Evolutionary conservation across 1,140 invertebrate genomes (phyloP).

Genomic region (Cydia amplana): DNA sequence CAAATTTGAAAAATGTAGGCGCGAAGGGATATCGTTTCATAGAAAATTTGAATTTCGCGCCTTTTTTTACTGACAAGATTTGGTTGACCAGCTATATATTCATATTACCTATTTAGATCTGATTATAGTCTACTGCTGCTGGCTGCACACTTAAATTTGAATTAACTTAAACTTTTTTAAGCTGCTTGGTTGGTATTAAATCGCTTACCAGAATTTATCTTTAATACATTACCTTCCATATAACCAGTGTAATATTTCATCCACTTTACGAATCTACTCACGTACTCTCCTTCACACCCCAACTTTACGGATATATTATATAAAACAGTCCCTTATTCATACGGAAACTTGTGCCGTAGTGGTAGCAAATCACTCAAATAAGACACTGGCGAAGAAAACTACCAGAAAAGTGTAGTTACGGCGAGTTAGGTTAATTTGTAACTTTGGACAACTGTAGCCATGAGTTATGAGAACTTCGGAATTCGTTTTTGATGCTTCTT

Average conservation of each 20-base stretch:
- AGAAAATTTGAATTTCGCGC: no score
- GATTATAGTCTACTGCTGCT: no score
- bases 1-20: no score
- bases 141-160: no score
- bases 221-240: background rate
- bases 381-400: conserved; percentile 1
- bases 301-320: conserved; percentile 20
- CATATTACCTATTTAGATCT: no score
- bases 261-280: conserved; percentile 1
- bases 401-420: conserved; percentile 24
- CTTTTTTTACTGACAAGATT: no score
- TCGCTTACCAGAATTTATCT: background rate
- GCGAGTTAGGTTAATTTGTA: conserved; percentile 13
- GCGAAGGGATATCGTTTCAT: no score
- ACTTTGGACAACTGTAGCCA: conserved; percentile 20
- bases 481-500: background rate
- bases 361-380: conserved; percentile 15
- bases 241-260: conserved; percentile 16
- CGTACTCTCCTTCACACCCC: conserved; percentile 10
- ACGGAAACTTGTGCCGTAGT: conserved; percentile 1
- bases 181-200: background rate
- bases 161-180: no score
- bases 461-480: conserved; percentile 12
- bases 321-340: conserved; percentile 25
- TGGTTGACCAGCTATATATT: no score